phyloP scores from a whole-genome alignment of 2,888 invertebrate genomes.

The Drosophila rellima region DNA sequence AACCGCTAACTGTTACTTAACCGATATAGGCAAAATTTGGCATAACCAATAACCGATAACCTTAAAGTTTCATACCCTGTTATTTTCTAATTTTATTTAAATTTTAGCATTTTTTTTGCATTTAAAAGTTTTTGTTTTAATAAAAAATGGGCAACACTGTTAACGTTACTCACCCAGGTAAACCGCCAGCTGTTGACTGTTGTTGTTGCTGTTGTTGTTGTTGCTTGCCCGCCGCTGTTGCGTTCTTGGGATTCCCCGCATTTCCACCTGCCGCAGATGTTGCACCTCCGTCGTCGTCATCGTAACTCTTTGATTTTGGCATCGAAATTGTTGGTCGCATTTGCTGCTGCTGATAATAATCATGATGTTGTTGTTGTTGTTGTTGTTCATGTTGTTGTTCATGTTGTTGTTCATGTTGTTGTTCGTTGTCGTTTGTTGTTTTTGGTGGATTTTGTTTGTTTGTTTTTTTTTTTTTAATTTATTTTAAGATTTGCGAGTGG shows the following conservation, averaged over 20 bases:
- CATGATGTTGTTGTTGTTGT: constrained; percentile 17
- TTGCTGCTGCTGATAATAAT: constrained; percentile 52
- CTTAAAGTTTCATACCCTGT: no score
- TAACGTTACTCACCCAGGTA: constrained; percentile 57
- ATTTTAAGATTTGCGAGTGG: constrained; percentile 26
- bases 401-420: constrained; percentile 15
- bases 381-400: neutral
- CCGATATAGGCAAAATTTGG: no score
- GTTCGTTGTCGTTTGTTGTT: neutral
- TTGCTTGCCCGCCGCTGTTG: constrained; percentile 33
- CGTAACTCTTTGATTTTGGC: constrained; percentile 86
- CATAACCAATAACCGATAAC: no score
- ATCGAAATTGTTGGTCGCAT: constrained; percentile 87
- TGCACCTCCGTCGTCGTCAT: constrained; percentile 73
- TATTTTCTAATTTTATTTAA: no score
- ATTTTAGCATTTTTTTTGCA: no score
- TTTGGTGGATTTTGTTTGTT: neutral
- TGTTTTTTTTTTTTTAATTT: constrained; percentile 4
- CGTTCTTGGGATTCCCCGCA: neutral
- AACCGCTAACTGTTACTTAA: no score
- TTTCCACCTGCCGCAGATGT: constrained; percentile 11
- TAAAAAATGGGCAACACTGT: neutral
- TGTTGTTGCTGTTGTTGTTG: constrained; percentile 35
- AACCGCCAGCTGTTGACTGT: constrained; percentile 29
- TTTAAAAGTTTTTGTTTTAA: no score